Evolutionary conservation across 2,888 invertebrate species (phyloP), one percentile per base, ranked within the genome.

Genomic region (Slavum lentiscoides): DNA sequence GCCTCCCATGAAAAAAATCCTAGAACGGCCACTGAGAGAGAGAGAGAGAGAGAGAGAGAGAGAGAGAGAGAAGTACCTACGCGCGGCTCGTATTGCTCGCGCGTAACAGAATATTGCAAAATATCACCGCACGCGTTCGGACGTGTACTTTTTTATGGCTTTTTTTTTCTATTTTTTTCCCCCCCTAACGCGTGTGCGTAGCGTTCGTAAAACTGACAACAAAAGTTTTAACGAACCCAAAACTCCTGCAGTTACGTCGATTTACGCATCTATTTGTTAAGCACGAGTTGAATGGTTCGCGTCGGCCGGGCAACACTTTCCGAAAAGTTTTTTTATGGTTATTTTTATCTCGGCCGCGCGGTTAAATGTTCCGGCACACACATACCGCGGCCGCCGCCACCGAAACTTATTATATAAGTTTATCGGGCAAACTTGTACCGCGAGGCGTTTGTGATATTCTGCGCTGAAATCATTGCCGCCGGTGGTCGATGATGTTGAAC

Each of bases 321-420:
- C 68, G 15, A 77, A 77, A 77, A 77, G 77, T 77, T 77, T 77
- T n/a, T 30, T 77, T 69, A 77, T 17, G 77, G 77, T 77, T 77
- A 77, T 77, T 77, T 77, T 77, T 69, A 77, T 69, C 69, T 77
- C 62, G 69, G 43, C 64, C 53, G 67, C 61, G 21, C 23, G 76
- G 68, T 59, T 76, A 76, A 76, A 76, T 68, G 76, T 76, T 76
- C 76, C 61, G 49, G 30, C 37, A 53, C 39, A 15, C n/a, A n/a
- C n/a, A 30, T 19, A 9, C 53, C 74, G 66, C 19, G 66, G 19
- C 66, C 3, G 39, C 19, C 21, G 13, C 8, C 49, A 43, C 58
- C 13, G 23, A n/a, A 49, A 69, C 66, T 77, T 62, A 62, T 69
- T 69, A 68, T 58, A 30, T 9, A 43, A 43, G 61, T 77, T 77